Evolutionary conservation across 2,888 invertebrate genomes (phyloP).

Genomic region (Kryphioiulus occultus): DNA sequence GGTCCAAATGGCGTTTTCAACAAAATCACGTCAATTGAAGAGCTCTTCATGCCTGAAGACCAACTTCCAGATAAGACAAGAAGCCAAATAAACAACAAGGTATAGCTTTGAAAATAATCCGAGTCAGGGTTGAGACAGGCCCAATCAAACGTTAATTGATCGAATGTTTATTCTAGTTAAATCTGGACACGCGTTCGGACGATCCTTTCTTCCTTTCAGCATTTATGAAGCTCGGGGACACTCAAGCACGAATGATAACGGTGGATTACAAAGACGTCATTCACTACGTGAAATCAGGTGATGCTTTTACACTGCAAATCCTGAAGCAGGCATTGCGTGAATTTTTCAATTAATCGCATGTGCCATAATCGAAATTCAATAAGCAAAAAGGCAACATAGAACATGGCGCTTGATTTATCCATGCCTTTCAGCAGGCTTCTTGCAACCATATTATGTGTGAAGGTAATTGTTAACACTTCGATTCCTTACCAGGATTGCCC

Average conservation of each 20-base stretch:
- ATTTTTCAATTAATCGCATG: no score
- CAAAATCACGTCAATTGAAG: not conserved
- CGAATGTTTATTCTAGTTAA: not conserved
- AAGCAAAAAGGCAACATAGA: no score
- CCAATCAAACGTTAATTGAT: not conserved
- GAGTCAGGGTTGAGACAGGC: not conserved
- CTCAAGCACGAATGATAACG: not conserved
- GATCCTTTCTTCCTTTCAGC: not conserved
- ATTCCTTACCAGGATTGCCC: not conserved
- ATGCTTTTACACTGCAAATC: not conserved
- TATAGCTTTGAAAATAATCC: not conserved
- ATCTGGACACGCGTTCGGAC: not conserved
- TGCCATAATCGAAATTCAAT: no score
- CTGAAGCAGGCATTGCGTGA: no score
- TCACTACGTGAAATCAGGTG: not conserved
- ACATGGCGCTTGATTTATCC: no score
- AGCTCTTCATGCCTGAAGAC: conserved; percentile 7
- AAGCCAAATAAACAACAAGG: not conserved
- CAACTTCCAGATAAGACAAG: not conserved
- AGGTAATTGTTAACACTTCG: not conserved
- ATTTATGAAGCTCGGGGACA: not conserved
- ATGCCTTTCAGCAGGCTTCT: no score
- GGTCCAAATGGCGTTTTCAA: conserved; percentile 1
- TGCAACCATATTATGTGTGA: not conserved
- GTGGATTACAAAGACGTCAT: not conserved